Base-by-base conservation (phyloP, 64 coral and sea anemone species). In the Montipora efflorescens region DNA sequence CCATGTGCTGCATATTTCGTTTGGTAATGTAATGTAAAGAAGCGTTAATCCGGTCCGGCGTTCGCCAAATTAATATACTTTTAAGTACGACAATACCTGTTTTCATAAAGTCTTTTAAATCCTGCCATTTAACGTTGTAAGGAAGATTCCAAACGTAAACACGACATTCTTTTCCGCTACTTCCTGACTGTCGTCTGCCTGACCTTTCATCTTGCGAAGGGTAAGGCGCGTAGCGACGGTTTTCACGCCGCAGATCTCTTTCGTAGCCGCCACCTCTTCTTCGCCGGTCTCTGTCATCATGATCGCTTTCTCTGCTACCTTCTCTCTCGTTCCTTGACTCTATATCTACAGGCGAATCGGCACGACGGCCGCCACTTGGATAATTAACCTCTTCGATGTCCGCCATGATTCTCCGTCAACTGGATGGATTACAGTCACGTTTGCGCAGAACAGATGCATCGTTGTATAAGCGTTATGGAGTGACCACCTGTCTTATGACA, bases 61-160 rank as follows among this genome's bases (percentile, higher is more conserved):
- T 0, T 70, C 67, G 18, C 16, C 22, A 21, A 4, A 15, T n/a
- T 2, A 8, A 71, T 2, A 2, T 2, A 72, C 67, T 46, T 8
- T 28, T 11, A 3, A 46, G 25, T 45, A 79, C 45, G 15, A 44
- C 3, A 44, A 52, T 64, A 96, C 97, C 92, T 85, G 91, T 96
- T 74, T 99, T 99, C 80, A 99, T 96, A 66, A 86, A 91, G 82
- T 99, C 97, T 59, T 99, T 99, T 21, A 99, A 88, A 75, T 96
- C 95, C 79, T 99, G 97, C 97, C 97, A 99, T 58, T 93, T 95
- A 18, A 94, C 74, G 12, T 78, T 79, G 73, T 92, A 99, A 20
- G 94, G 92, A 52, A 99, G 92, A 87, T 99, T 99, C 18, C 89
- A 94, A 7, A 99, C 92, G 88, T 94, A 99, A 70, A 99, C 79